These are phyloP conservation scores for Glandiceps talaboti DNA, from an alignment of 53 echinoderm and acorn worm species.

Conservation along the genomic window DNA sequence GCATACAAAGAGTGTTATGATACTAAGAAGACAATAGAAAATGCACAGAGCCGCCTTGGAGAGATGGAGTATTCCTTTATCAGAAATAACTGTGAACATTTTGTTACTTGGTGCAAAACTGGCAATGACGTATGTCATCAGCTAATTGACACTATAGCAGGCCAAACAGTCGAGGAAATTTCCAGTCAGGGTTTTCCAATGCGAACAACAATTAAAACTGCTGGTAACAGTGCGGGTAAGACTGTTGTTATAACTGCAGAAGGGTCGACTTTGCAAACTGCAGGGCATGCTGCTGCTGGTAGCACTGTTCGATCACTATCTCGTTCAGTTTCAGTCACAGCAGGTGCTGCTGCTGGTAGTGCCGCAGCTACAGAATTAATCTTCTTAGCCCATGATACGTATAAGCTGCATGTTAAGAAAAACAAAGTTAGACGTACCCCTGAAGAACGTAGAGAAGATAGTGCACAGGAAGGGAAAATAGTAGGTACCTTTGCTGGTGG, in stretches of 20 bases:
- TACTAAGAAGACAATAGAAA: background rate
- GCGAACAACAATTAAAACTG: background rate
- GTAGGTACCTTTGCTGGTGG: background rate
- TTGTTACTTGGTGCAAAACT: background rate
- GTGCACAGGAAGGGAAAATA: background rate
- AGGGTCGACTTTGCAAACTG: background rate
- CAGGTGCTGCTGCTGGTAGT: background rate
- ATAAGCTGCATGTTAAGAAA: background rate
- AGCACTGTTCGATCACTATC: background rate
- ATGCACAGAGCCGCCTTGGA: background rate
- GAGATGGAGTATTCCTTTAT: background rate
- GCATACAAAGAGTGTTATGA: background rate
- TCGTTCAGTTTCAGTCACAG: background rate
- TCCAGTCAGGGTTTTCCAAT: background rate
- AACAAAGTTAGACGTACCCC: background rate
- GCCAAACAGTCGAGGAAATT: background rate
- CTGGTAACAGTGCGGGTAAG: no score
- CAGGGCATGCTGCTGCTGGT: background rate
- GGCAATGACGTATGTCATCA: background rate
- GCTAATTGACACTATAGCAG: background rate
- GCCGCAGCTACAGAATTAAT: background rate
- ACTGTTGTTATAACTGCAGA: background rate
- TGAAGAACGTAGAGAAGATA: background rate
- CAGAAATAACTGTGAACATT: background rate
- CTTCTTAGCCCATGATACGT: background rate